phyloP scores from a whole-genome alignment of 2,797 vertebrate genomes.

The Agapornis canus region DNA sequence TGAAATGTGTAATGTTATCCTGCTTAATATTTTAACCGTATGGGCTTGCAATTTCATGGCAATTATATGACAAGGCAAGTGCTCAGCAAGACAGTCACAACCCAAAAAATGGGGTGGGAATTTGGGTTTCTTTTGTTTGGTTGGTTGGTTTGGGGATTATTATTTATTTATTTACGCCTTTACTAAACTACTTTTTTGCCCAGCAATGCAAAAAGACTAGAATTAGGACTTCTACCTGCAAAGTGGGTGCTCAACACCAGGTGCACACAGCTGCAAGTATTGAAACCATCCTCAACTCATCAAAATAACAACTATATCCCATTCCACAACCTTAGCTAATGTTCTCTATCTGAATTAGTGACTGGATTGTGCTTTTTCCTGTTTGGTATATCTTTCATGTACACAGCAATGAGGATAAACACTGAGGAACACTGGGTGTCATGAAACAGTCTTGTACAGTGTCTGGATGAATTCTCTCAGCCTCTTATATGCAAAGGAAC shows the following conservation, averaged over 20 bases:
- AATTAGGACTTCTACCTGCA: background rate
- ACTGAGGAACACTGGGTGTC: background rate
- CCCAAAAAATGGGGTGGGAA: background rate
- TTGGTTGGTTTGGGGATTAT: background rate
- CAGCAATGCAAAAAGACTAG: background rate
- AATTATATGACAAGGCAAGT: constrained; percentile 57
- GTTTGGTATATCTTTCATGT: background rate
- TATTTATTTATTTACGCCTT: background rate
- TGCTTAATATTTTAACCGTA: constrained; percentile 71
- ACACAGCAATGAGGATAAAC: background rate
- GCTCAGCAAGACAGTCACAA: constrained; percentile 24
- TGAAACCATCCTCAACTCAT: background rate
- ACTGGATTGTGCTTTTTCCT: background rate
- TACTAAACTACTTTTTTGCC: background rate
- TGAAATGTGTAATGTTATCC: constrained; percentile 68
- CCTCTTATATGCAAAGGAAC: background rate
- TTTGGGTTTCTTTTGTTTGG: background rate
- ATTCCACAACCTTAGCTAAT: background rate
- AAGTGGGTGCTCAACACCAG: background rate
- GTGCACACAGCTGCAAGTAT: background rate
- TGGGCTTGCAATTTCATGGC: constrained; percentile 61
- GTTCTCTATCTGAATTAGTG: background rate
- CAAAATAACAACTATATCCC: background rate
- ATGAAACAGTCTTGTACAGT: background rate
- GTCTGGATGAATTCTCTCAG: background rate